A percentile compares a stretch with the other conserved stretches of the same genome.
Evolutionary conservation across 2,797 vertebrate genomes (phyloP).

Genomic region (Sylvia borin): DNA sequence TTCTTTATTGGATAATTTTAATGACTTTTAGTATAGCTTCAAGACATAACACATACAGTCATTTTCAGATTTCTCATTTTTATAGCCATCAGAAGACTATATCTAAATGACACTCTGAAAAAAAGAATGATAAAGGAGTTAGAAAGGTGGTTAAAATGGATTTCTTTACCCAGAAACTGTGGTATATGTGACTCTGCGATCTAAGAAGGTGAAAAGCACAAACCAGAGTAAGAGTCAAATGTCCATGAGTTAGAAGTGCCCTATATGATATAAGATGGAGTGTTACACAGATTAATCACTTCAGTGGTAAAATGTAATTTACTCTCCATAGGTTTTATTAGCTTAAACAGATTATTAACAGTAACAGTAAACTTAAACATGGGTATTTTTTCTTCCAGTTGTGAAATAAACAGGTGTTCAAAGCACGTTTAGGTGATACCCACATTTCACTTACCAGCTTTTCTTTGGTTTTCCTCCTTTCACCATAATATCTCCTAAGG

Average conservation of each 20-base stretch:
- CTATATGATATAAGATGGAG: rapidly evolving
- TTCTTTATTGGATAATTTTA: conserved; percentile 59
- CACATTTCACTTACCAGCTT: background rate
- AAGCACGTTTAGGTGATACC: background rate
- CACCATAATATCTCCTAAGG: background rate
- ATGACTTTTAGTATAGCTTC: conserved; percentile 55
- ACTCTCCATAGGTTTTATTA: background rate
- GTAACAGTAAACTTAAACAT: background rate
- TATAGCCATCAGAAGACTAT: conserved; percentile 43
- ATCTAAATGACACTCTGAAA: conserved; percentile 36
- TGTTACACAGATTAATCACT: background rate
- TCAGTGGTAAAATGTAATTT: background rate
- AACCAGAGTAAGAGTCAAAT: background rate
- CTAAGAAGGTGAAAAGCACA: background rate
- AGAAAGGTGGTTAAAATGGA: background rate
- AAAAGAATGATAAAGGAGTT: conserved; percentile 35
- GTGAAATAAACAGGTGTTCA: background rate
- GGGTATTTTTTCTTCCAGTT: background rate
- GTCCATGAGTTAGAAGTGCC: background rate
- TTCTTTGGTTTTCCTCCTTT: background rate
- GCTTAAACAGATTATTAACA: background rate
- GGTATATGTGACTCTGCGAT: background rate
- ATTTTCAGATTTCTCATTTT: conserved; percentile 70
- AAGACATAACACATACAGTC: conserved; percentile 52
- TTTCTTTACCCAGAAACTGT: background rate